phyloP scores from a whole-genome alignment of 2,888 invertebrate species.

The Deroplatys truncata region DNA sequence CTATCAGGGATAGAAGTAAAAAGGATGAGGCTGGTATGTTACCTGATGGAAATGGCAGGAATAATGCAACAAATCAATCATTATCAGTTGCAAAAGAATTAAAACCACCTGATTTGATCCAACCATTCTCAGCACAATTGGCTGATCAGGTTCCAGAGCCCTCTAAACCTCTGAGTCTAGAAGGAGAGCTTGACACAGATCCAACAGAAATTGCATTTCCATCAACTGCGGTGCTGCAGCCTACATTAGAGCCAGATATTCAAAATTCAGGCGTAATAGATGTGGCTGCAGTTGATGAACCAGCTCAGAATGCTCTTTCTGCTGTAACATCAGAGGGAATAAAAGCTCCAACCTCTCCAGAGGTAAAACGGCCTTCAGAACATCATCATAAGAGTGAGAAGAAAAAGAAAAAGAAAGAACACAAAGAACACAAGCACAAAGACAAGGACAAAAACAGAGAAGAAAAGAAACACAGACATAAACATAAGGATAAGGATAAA shows the following conservation, averaged over 20 bases:
- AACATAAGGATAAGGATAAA: conserved; percentile 46
- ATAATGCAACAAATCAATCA: conserved; percentile 20
- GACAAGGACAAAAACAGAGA: conserved; percentile 56
- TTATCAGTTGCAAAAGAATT: conserved; percentile 44
- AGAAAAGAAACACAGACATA: conserved; percentile 47
- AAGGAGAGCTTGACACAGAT: conserved; percentile 9
- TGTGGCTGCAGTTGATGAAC: conserved; percentile 9
- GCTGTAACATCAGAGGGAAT: background rate
- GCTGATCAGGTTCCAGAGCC: background rate
- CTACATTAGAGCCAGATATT: background rate
- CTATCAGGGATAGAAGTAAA: conserved; percentile 36
- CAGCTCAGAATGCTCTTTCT: background rate
- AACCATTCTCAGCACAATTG: conserved; percentile 39
- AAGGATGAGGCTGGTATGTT: background rate
- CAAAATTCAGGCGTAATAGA: conserved; percentile 1
- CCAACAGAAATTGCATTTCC: background rate
- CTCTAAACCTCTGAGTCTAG: background rate
- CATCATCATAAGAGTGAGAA: conserved; percentile 55
- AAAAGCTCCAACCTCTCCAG: background rate
- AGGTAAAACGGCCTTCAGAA: conserved; percentile 31
- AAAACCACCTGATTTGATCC: conserved; percentile 46
- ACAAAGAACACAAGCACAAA: conserved; percentile 32
- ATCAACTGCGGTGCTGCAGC: conserved; percentile 16
- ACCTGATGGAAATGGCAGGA: conserved; percentile 2
- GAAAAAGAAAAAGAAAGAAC: conserved; percentile 33